Percentiles rank a stretch among this genome's conserved stretches.
Evolutionary conservation across 2,797 vertebrate genomes (phyloP).

Genomic region (Halcyon leucocephala): DNA sequence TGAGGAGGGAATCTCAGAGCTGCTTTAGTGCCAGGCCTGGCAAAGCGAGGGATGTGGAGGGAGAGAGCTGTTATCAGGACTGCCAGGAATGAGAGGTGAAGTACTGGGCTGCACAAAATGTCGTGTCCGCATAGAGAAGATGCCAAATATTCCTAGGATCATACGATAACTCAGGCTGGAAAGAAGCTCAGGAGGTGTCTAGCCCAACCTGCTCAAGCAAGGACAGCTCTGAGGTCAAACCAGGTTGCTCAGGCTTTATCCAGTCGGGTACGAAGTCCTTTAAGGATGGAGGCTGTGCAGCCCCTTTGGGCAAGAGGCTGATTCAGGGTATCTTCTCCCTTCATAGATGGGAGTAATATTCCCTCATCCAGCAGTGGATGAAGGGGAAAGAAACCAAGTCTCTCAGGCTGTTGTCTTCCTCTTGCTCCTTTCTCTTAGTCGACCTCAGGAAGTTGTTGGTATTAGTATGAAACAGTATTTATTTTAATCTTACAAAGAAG

Average conservation of each 20-base stretch:
- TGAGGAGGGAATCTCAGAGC: background rate
- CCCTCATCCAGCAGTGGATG: background rate
- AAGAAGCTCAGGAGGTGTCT: background rate
- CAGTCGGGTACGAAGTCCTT: background rate
- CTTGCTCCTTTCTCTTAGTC: constrained; percentile 1
- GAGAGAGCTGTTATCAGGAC: background rate
- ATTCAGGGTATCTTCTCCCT: background rate
- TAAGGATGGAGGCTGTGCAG: background rate
- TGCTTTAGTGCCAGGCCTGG: background rate
- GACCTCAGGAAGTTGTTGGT: background rate
- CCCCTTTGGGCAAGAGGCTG: background rate
- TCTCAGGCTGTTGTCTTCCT: background rate
- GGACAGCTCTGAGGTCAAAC: background rate
- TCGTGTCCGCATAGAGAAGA: background rate
- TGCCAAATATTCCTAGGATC: background rate
- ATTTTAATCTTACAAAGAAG: constrained; percentile 55
- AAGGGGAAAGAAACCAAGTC: background rate
- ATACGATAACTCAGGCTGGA: background rate
- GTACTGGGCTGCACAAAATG: background rate
- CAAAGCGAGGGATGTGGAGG: background rate
- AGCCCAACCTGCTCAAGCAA: background rate
- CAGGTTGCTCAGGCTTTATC: background rate
- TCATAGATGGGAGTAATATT: background rate
- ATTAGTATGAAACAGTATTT: constrained; percentile 18
- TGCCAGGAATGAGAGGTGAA: background rate